A percentile compares a stretch with the other conserved stretches of the same genome.
Evolutionary conservation across 2,888 invertebrate species (phyloP).

Genomic region (Diplazon laetatorius): DNA sequence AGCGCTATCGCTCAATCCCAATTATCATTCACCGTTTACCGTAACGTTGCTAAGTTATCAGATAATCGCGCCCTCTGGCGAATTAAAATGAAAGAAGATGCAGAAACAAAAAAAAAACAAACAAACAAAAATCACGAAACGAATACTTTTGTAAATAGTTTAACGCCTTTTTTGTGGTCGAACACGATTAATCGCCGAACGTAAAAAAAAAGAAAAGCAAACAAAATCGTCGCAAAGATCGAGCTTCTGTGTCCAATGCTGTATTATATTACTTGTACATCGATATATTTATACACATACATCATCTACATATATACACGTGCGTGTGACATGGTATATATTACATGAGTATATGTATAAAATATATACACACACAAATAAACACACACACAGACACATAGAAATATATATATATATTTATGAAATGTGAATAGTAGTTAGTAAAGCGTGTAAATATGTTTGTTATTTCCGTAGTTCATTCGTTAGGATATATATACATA

Average conservation of each 20-base stretch:
- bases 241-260: slow-evolving; percentile 63
- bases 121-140: too few relatives aligned
- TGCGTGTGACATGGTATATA: slow-evolving; percentile 29
- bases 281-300: slow-evolving; percentile 55
- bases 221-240: slow-evolving; percentile 35
- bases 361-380: slow-evolving; percentile 60
- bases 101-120: slow-evolving; percentile 13
- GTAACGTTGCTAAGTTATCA: slow-evolving; percentile 57
- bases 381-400: too few relatives aligned
- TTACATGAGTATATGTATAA: slow-evolving; percentile 51
- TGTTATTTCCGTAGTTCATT: slow-evolving; percentile 63
- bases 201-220: too few relatives aligned
- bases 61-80: slow-evolving; percentile 43
- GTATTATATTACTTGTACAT: slow-evolving; percentile 70
- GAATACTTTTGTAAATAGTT: slow-evolving; percentile 49
- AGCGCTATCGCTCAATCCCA: slow-evolving; percentile 46
- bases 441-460: slow-evolving; percentile 72
- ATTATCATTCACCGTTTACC: slow-evolving; percentile 46
- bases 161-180: slow-evolving; percentile 15
- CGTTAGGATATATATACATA: slow-evolving; percentile 68
- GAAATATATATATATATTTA: slow-evolving; percentile 74
- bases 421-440: slow-evolving; percentile 75
- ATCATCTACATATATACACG: slow-evolving; percentile 50
- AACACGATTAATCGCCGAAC: slow-evolving; percentile 24
- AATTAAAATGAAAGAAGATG: too few relatives aligned